A percentile compares a stretch with the other conserved stretches of the same genome.
These are phyloP conservation scores for Encarsia formosa DNA, from an alignment of 2,888 invertebrate genomes.

Conservation along the genomic window DNA sequence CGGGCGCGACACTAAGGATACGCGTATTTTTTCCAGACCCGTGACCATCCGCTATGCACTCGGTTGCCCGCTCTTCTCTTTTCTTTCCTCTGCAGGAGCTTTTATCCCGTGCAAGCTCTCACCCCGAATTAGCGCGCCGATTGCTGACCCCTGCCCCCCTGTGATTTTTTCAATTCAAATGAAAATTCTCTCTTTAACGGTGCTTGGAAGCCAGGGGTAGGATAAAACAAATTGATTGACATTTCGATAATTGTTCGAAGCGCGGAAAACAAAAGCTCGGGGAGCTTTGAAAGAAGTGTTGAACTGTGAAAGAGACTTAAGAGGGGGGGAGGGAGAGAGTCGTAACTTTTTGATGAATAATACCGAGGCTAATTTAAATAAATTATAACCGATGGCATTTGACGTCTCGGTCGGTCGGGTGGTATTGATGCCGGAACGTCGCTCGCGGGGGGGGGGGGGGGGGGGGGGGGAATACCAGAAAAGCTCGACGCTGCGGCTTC, in stretches of 20 bases:
- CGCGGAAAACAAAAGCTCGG: slow-evolving; percentile 11
- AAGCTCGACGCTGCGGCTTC: slow-evolving; percentile 39
- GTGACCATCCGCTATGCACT: slow-evolving; percentile 45
- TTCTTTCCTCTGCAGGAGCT: background rate
- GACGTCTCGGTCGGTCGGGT: slow-evolving; percentile 39
- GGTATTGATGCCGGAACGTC: slow-evolving; percentile 41
- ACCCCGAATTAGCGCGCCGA: background rate
- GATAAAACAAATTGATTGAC: background rate
- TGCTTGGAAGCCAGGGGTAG: background rate
- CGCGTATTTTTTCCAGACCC: slow-evolving; percentile 45
- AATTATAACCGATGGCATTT: slow-evolving; percentile 51
- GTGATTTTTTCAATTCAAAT: background rate
- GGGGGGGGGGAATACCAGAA: slow-evolving; percentile 36
- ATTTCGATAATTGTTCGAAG: background rate
- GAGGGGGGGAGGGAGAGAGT: slow-evolving; percentile 20
- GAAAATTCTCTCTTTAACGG: background rate
- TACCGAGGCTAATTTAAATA: slow-evolving; percentile 49
- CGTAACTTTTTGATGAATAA: slow-evolving; percentile 50
- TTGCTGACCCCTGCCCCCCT: background rate
- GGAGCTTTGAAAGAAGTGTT: slow-evolving; percentile 15
- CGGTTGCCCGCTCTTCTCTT: background rate
- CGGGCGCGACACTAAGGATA: background rate
- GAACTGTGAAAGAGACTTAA: slow-evolving; percentile 24
- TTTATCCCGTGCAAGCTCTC: background rate
- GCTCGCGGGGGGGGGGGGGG: slow-evolving; percentile 2